Evolutionary conservation across 1,140 invertebrate genomes (phyloP), one percentile per base, ranked within the genome.

Genomic region (Habropoda laboriosa): DNA sequence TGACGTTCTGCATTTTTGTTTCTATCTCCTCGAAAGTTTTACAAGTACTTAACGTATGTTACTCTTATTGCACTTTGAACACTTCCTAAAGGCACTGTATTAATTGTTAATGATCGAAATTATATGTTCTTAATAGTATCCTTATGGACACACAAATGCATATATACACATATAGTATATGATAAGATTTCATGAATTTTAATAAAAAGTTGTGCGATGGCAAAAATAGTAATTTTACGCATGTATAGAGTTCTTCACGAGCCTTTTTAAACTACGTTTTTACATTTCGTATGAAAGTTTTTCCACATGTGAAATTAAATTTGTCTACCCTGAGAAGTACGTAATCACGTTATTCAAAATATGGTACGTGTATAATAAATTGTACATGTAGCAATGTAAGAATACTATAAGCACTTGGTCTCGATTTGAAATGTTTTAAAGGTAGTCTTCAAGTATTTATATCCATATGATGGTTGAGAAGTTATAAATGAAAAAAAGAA

Each of bases 1-100:
- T 72, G 68, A 79, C 58, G 76, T 79, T 79, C 42, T 72, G 57
- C 76, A 79, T 79, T 70, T 21, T 32, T 40, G 12, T 40, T 32
- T 21, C 16, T 38, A n/a, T 21, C 13, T 64, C 40, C n/a, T 27
- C 10, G 32, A 27, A 57, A 24, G 8, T n/a, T 32, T 32, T 32
- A 35, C 35, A n/a, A 13, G 16, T 35, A 18, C 16, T 35, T 12
- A 35, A 24, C 47, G 6, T 63, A 16, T 18, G 13, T 38, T 18
- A 49, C 13, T 18, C 47, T 61, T 24, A 32, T 8, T 24, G 7
- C 21, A n/a, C 13, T 24, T n/a, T 60, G 32, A 35, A 2, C 21
- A 60, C 24, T 42, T 63, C 18, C 21, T n/a, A 47, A 32, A 66
- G 3, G 8, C 13, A 32, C 12, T n/a, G 32, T 1, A 21, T 32